phyloP scores from a whole-genome alignment of 2,888 invertebrate genomes.

The Papilio protenor region DNA sequence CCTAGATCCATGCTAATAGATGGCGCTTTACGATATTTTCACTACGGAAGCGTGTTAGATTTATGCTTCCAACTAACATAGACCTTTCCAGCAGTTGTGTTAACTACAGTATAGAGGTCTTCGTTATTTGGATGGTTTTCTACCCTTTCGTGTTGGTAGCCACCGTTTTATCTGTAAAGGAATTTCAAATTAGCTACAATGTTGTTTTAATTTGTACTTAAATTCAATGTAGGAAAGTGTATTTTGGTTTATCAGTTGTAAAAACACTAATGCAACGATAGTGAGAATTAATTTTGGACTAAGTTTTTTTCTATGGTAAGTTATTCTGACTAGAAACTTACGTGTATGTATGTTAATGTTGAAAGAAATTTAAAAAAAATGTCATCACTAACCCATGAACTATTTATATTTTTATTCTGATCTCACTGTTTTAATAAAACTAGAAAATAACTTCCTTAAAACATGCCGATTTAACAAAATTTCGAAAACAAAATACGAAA shows the following conservation, averaged over 20 bases:
- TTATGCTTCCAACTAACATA: constrained; percentile 52
- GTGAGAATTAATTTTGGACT: not conserved
- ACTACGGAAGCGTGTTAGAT: constrained; percentile 55
- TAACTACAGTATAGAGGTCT: not conserved
- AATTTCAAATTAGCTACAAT: constrained; percentile 8
- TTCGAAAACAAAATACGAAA: not conserved
- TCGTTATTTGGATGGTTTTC: not conserved
- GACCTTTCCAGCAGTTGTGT: constrained; percentile 39
- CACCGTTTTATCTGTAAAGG: constrained; percentile 35
- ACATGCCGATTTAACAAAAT: no score
- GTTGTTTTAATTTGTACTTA: constrained; percentile 23
- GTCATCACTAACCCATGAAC: not conserved
- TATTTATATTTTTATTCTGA: not conserved
- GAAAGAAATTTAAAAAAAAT: not conserved
- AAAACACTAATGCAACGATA: constrained; percentile 9
- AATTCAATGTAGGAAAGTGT: not conserved
- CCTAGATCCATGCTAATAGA: constrained; percentile 53
- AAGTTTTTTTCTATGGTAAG: not conserved
- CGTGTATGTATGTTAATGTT: not conserved
- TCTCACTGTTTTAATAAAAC: not conserved
- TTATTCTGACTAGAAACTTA: not conserved
- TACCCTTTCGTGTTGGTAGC: constrained; percentile 33
- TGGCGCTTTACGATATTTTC: constrained; percentile 53
- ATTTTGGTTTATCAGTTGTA: constrained; percentile 4
- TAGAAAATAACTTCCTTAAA: no score